Evolutionary conservation across 2,888 invertebrate species (phyloP), one percentile per base, ranked within the genome.

Genomic region (Melanostoma scalare): DNA sequence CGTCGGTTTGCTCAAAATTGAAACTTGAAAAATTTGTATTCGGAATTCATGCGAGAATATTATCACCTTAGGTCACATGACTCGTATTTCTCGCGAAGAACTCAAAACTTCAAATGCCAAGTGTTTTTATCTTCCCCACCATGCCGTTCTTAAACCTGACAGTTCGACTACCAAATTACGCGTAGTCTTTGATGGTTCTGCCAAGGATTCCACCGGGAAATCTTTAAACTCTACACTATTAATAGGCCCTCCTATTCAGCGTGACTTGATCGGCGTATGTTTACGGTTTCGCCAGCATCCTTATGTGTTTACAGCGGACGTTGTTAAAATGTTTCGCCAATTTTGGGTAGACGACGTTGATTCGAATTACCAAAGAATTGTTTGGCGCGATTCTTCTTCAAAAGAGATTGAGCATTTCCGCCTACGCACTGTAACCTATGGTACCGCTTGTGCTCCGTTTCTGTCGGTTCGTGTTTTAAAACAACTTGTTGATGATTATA

Each of bases 111-210:
- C 46, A 2, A 42, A 9, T n/a, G 46, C n/a, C 6, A 60, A 33
- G 6, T 44, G 35, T n/a, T 84, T 77, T 56, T 87, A 86, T 35
- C 53, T 85, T n/a, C 65, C 86, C 8, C 82, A 87, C 40, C 86
- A 87, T 60, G 79, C 85, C 2, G 84, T 86, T 2, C 52, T 85
- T 0, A 85, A 82, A 52, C 58, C 84, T 2, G 77, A 74, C 6
- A 85, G 84, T 60, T 68, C 74, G 20, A 20, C 20, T 20, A 20
- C 20, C 20, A 20, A 20, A 20, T 1, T 20, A 20, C 20, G 20
- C 20, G 46, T 80, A 0, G 77, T 79, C 5, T 77, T 84, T 52
- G 73, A 79, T 44, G 82, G 71, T 6, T 79, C 76, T 3, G 74
- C 72, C n/a, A 69, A 76, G 6, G 78, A 79, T 31, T n/a, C 48